A percentile compares a stretch with the other conserved stretches of the same genome.
Evolutionary conservation across 2,888 invertebrate genomes (phyloP).

Genomic region (Ochlodes sylvanus): DNA sequence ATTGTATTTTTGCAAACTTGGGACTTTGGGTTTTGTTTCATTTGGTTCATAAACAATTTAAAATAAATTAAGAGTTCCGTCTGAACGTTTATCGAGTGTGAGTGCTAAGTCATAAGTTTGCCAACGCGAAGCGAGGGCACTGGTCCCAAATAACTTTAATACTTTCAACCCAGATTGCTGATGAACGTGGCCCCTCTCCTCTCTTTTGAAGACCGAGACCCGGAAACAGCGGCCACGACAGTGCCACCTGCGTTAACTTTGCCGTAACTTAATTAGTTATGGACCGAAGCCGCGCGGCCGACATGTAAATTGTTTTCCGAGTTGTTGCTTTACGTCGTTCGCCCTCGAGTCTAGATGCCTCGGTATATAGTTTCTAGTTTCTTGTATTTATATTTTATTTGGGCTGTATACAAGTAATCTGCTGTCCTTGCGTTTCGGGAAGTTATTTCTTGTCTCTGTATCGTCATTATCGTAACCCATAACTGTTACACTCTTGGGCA

Average conservation of each 20-base stretch:
- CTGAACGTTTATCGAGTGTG: too few species aligned
- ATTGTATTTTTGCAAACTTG: too few species aligned
- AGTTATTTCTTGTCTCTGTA: too few species aligned
- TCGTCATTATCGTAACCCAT: too few species aligned
- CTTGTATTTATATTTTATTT: not conserved
- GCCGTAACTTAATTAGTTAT: slow-evolving; percentile 58
- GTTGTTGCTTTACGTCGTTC: slow-evolving; percentile 42
- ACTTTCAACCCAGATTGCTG: not conserved
- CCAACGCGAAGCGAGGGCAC: too few species aligned
- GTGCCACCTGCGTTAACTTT: slow-evolving; percentile 48
- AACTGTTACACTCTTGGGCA: too few species aligned
- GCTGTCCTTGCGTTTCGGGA: too few species aligned
- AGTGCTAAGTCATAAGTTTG: too few species aligned
- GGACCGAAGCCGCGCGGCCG: slow-evolving; percentile 46
- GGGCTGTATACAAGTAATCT: not conserved
- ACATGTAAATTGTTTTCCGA: slow-evolving; percentile 44
- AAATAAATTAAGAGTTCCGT: too few species aligned
- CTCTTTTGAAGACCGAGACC: slow-evolving; percentile 2
- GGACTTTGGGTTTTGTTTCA: too few species aligned
- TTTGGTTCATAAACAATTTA: too few species aligned
- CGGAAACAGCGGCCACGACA: not conserved
- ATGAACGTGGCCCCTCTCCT: not conserved
- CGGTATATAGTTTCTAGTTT: not conserved
- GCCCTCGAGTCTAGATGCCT: not conserved
- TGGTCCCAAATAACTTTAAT: too few species aligned